phyloP scores from a whole-genome alignment of 2,113 vertebrate genomes.

The Anser cygnoides region DNA sequence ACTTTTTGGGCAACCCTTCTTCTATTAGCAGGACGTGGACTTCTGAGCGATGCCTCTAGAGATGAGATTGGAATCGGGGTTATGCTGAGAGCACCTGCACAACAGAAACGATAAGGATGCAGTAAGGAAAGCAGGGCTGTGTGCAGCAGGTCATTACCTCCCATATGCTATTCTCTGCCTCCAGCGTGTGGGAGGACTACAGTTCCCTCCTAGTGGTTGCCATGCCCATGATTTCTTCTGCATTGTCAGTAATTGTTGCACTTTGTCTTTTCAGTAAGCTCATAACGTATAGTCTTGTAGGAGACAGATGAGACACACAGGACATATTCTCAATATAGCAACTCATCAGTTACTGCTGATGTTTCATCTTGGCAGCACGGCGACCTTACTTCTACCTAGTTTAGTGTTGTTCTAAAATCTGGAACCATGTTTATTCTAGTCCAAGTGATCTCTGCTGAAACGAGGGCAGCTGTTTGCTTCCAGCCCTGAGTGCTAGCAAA shows the following conservation, averaged over 20 bases:
- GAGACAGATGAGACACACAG: slow-evolving; percentile 13
- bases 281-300: neutral
- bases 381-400: neutral
- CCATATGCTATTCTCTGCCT: neutral
- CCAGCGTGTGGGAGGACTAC: slow-evolving; percentile 10
- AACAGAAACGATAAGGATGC: neutral
- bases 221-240: slow-evolving; percentile 1
- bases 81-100: neutral
- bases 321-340: neutral
- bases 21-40: neutral
- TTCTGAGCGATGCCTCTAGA: neutral
- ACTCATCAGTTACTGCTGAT: neutral
- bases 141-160: slow-evolving; percentile 9
- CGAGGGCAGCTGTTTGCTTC: neutral
- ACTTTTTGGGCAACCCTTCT: neutral
- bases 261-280: neutral
- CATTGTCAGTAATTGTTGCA: slow-evolving; percentile 31
- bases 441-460: neutral
- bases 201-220: neutral
- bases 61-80: neutral
- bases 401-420: neutral
- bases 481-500: neutral
- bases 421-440: neutral
- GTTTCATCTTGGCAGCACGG: slow-evolving; percentile 4
- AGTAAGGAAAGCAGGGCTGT: neutral